Evolutionary conservation across 2,888 invertebrate genomes (phyloP), one percentile per base, ranked within the genome.

Genomic region (Torymus texanus): DNA sequence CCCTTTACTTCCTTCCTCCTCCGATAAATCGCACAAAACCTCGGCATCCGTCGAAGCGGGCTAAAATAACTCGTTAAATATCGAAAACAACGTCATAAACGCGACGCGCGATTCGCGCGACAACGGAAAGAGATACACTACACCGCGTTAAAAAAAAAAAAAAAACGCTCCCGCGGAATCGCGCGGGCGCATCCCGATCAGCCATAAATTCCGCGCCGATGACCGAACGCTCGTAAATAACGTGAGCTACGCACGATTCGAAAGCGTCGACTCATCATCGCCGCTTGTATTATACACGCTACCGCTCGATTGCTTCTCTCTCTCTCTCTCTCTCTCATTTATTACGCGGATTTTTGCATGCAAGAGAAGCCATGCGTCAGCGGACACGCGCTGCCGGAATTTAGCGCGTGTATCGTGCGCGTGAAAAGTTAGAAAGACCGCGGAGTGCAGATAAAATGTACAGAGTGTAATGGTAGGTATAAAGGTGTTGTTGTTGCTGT

Each of bases 261-360:
- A 75, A 75, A 75, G 68, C 61, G 75, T 75, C 75, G 75, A 75
- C 75, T 75, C 75, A 75, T 75, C 75, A 75, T 75, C 59, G 55
- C 12, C 53, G 61, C 74, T 65, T 74, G 74, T 74, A 65, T 73
- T 67, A 58, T 41, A 56, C 24, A 18, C 12, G 61, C 14, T 41
- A 29, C 41, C 13, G 41, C 21, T 29, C 73, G 74, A 74, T 62
- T 56, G 61, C 41, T 13, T 0, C 21, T n/a, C 2, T 62, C 75
- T 61, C 68, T 55, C 58, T n/a, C n/a, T n/a, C n/a, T n/a, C 18
- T 1, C 18, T 21, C 2, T 62, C 75, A 75, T 75, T 75, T 68
- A 56, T 75, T 75, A 75, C 51, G 67, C 50, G 68, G 68, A 62
- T 75, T 75, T 75, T 68, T 16, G 75, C 59, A 8, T 8, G 41